Conservation (phyloP, 1,140 invertebrate genomes). For the Diorhabda elongata region DNA sequence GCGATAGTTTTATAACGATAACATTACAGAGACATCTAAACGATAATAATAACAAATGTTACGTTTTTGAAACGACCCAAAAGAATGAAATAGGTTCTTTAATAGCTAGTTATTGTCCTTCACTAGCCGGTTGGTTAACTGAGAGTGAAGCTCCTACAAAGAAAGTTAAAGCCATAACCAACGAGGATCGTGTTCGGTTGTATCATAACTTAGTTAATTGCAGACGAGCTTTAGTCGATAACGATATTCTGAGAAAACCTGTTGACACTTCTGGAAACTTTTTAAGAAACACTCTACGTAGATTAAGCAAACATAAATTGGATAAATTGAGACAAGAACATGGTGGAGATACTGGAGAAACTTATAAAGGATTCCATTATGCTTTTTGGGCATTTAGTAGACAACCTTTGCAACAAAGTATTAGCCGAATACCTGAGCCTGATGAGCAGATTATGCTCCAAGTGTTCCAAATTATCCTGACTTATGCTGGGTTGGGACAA, state of each 20-base stretch:
- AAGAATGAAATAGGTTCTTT: constrained; percentile 89
- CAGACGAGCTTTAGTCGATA: constrained; percentile 76
- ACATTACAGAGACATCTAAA: constrained; percentile 61
- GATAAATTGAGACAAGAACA: constrained; percentile 81
- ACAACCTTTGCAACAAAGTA: constrained; percentile 70
- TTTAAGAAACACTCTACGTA: constrained; percentile 79
- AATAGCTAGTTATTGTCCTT: constrained; percentile 86
- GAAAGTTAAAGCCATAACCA: constrained; percentile 61
- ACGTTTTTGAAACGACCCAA: constrained; percentile 86
- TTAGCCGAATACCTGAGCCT: constrained; percentile 78
- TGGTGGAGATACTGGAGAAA: constrained; percentile 69
- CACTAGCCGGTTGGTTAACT: constrained; percentile 79
- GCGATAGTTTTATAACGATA: constrained; percentile 87
- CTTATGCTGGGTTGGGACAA: constrained; percentile 79
- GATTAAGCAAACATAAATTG: constrained; percentile 81
- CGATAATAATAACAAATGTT: constrained; percentile 75
- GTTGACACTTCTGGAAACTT: constrained; percentile 74
- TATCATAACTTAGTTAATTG: constrained; percentile 79
- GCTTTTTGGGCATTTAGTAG: constrained; percentile 89
- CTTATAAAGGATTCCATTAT: constrained; percentile 81
- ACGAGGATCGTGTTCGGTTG: constrained; percentile 75
- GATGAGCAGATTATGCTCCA: constrained; percentile 82
- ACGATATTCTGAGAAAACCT: constrained; percentile 75
- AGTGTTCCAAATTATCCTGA: constrained; percentile 71
- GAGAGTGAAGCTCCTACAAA: constrained; percentile 70